phyloP scores from a whole-genome alignment of 1,140 invertebrate genomes.

The Andrena cerasifolii region DNA sequence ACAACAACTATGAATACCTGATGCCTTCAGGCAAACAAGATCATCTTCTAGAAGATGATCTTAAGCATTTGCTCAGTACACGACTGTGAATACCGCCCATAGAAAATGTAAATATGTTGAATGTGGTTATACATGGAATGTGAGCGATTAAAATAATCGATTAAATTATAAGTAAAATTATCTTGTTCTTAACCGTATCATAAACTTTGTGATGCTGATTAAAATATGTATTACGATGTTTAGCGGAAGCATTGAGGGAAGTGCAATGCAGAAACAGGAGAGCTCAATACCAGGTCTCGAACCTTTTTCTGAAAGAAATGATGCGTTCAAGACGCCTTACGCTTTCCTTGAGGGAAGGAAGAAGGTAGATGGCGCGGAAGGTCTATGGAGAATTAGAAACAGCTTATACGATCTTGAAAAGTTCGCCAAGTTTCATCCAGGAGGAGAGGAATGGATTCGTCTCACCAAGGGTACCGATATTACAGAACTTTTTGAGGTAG shows the following conservation, averaged over 20 bases:
- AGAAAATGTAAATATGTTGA: too few species aligned
- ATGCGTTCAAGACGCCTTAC: slow-evolving; percentile 56
- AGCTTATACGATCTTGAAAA: slow-evolving; percentile 88
- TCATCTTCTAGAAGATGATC: too few species aligned
- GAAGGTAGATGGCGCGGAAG: slow-evolving; percentile 88
- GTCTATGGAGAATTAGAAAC: slow-evolving; percentile 90
- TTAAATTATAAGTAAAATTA: too few species aligned
- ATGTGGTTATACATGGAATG: too few species aligned
- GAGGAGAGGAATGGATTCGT: slow-evolving; percentile 89
- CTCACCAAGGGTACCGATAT: slow-evolving; percentile 89
- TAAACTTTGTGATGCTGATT: too few species aligned
- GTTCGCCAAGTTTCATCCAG: slow-evolving; percentile 90
- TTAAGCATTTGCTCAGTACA: too few species aligned
- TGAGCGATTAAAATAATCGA: too few species aligned
- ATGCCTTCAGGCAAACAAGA: too few species aligned
- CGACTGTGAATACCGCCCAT: too few species aligned
- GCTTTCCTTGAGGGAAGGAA: slow-evolving; percentile 84
- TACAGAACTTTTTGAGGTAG: slow-evolving; percentile 88
- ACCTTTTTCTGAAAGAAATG: slow-evolving; percentile 60
- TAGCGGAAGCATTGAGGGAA: too few species aligned
- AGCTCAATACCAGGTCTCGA: slow-evolving; percentile 73
- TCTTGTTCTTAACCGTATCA: too few species aligned
- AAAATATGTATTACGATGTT: neutral
- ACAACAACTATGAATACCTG: too few species aligned
- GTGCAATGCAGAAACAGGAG: slow-evolving; percentile 53